Base-by-base conservation (phyloP, 2,888 invertebrate genomes). In the Petrolisthes cinctipes region DNA sequence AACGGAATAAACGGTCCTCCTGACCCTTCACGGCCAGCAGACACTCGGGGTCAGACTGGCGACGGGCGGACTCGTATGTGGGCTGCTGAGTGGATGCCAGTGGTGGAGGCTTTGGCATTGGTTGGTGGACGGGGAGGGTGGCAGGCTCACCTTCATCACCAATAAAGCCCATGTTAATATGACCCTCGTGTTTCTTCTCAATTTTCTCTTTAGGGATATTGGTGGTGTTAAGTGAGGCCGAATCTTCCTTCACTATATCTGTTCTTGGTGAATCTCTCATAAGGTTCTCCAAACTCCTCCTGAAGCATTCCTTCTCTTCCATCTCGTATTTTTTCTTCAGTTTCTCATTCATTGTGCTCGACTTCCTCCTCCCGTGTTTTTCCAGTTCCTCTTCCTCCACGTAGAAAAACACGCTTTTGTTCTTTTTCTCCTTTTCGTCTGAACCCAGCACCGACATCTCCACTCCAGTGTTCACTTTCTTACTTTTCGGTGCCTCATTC, bases 41-140 rank as follows among this genome's bases (percentile, higher is more conserved):
- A 53, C 56, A 78, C 51, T 86, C 86, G 7, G 86, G 83, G 71
- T 83, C 71, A 7, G 86, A 86, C n/a, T 79, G 76, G 23, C 86
- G 66, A 5, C 83, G 75, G 0, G 57, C 37, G 1, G 20, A n/a
- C 37, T 82, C 82, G 1, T 37, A 51, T n/a, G 61, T 54, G n/a
- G 23, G n/a, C 56, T 14, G 5, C 56, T 57, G 53, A 23, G 17
- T 7, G 68, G n/a, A 53, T 17, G 83, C 6, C 37, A 23, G 83
- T n/a, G n/a, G n/a, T n/a, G n/a, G n/a, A n/a, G n/a, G n/a, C n/a
- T n/a, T n/a, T n/a, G n/a, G n/a, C n/a, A n/a, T n/a, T 20, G 14
- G 80, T 53, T 17, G 53, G 20, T 14, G n/a, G 20, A 17, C 56
- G 61, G 6, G 71, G 20, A 1, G 23, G 56, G 81, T 37, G 57